phyloP scores from a whole-genome alignment of 1,140 invertebrate genomes.

The Sitophilus oryzae region DNA sequence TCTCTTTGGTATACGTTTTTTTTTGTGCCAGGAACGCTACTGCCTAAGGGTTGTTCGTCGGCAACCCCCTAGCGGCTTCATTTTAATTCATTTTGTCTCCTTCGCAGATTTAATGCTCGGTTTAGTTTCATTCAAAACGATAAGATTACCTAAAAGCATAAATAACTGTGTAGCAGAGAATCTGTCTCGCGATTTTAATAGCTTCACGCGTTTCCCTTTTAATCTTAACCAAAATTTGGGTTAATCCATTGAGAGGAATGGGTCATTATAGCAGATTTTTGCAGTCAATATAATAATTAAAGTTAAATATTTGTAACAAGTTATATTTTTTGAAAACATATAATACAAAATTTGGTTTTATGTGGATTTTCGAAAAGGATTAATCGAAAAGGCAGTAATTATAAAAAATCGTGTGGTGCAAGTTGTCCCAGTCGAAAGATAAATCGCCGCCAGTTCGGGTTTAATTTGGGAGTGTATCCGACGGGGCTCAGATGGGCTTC shows the following conservation, averaged over 20 bases:
- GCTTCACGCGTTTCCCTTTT: slow-evolving; percentile 27
- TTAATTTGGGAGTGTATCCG: slow-evolving; percentile 22
- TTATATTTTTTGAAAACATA: too few species aligned
- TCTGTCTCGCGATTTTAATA: slow-evolving; percentile 33
- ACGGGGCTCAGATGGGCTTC: slow-evolving; percentile 26
- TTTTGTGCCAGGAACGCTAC: slow-evolving; percentile 8
- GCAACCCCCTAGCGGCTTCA: slow-evolving; percentile 25
- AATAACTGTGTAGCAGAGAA: slow-evolving; percentile 31
- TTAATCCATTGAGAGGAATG: too few species aligned
- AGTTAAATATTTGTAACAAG: too few species aligned
- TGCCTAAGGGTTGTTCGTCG: slow-evolving; percentile 12
- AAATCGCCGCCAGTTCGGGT: slow-evolving; percentile 18
- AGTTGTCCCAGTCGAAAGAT: slow-evolving; percentile 11
- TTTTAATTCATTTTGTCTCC: slow-evolving; percentile 39
- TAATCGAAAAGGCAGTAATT: too few species aligned
- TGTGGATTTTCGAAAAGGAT: too few species aligned
- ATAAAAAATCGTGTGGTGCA: slow-evolving; percentile 6
- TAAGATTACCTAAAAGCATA: slow-evolving; percentile 36
- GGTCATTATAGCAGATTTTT: too few species aligned
- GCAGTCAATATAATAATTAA: too few species aligned
- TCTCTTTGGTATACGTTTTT: too few species aligned
- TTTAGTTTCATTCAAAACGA: slow-evolving; percentile 36
- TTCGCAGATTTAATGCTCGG: slow-evolving; percentile 36
- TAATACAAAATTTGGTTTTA: too few species aligned
- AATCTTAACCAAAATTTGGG: too few species aligned